Percentiles rank a stretch among this genome's conserved stretches.
phyloP scores from a whole-genome alignment of 2,113 vertebrate genomes.

The chimpanzee (Pan troglodytes) region NHGRI_mPanTro3-v2.1_pri NC_086015.1:80455001-80455500 shows the following conservation, averaged over 20 bases:
- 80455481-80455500: too few species aligned
- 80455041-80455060: background rate
- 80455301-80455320: background rate
- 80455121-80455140: background rate
- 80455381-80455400: background rate
- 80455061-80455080: background rate
- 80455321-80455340: background rate
- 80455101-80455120: background rate
- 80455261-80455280: background rate
- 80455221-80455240: background rate
- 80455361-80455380: background rate
- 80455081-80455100: background rate
- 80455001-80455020: background rate
- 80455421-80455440: background rate
- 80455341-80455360: background rate
- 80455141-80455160: background rate
- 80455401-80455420: background rate
- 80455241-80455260: background rate
- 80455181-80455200: background rate
- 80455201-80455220: background rate
- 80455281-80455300: background rate
- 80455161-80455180: background rate
- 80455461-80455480: too few species aligned
- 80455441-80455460: too few species aligned
- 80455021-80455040: background rate